Conservation (phyloP, 2,113 vertebrate species). For the Anas platyrhynchos region DNA sequence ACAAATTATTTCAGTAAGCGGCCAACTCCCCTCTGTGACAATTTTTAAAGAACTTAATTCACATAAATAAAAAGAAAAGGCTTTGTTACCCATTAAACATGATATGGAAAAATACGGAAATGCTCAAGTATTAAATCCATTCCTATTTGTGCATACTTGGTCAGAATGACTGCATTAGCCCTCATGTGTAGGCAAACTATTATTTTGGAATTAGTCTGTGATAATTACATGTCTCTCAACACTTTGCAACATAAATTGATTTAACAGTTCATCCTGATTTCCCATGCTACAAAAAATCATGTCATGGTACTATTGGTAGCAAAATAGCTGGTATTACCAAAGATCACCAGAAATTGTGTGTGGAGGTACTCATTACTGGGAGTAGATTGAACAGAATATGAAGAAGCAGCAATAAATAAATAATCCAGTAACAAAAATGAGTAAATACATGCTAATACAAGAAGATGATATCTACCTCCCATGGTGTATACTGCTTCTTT, state of each 20-base stretch:
- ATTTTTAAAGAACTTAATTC: not conserved
- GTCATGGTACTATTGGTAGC: not conserved
- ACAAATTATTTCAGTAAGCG: not conserved
- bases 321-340: not conserved
- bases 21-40: not conserved
- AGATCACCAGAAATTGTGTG: not conserved
- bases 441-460: not conserved
- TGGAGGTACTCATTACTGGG: not conserved
- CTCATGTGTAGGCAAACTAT: not conserved
- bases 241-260: not conserved
- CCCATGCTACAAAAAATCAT: fast-evolving
- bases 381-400: not conserved
- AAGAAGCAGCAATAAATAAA: not conserved
- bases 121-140: not conserved
- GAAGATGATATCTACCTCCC: not conserved
- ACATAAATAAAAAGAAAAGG: not conserved
- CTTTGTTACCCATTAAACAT: not conserved
- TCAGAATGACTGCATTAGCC: not conserved
- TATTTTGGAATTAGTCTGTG: not conserved
- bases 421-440: not conserved
- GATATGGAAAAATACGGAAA: not conserved
- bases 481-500: not conserved
- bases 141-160: not conserved
- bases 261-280: not conserved
- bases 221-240: not conserved